phyloP scores from a whole-genome alignment of 2,113 vertebrate genomes.

The Aegithalos caudatus region DNA sequence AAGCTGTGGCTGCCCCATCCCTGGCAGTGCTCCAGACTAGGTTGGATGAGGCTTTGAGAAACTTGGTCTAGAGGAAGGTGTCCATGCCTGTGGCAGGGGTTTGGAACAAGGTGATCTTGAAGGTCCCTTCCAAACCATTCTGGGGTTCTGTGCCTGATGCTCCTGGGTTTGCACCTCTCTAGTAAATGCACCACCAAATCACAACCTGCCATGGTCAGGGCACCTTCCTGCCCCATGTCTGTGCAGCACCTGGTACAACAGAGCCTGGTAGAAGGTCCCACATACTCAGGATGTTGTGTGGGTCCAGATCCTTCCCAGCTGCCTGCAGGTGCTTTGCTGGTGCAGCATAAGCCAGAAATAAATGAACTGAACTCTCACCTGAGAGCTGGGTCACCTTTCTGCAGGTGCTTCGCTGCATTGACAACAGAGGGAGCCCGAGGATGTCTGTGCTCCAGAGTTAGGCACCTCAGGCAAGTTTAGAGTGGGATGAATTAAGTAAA shows the following conservation, averaged over 20 bases:
- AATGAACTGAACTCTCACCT: neutral
- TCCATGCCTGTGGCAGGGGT: fast-evolving
- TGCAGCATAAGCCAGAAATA: neutral
- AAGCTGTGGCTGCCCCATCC: neutral
- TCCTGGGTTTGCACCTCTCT: neutral
- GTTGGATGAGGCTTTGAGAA: fast-evolving
- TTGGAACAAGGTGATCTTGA: neutral
- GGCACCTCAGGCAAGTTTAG: neutral
- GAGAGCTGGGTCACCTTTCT: neutral
- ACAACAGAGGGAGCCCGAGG: conserved; percentile 62
- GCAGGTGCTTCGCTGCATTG: neutral
- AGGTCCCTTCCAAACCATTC: neutral
- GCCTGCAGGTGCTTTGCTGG: neutral
- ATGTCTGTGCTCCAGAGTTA: neutral
- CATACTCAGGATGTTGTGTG: fast-evolving
- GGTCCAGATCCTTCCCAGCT: neutral
- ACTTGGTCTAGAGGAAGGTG: fast-evolving
- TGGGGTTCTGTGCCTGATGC: too few relatives aligned
- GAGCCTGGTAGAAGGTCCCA: fast-evolving
- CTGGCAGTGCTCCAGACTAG: neutral
- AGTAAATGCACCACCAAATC: neutral
- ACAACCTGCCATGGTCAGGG: neutral
- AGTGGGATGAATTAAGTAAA: neutral
- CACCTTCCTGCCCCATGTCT: neutral
- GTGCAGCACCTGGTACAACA: neutral